Evolutionary conservation across 2,888 invertebrate species (phyloP).

Genomic region (Psylliodes chrysocephalus): DNA sequence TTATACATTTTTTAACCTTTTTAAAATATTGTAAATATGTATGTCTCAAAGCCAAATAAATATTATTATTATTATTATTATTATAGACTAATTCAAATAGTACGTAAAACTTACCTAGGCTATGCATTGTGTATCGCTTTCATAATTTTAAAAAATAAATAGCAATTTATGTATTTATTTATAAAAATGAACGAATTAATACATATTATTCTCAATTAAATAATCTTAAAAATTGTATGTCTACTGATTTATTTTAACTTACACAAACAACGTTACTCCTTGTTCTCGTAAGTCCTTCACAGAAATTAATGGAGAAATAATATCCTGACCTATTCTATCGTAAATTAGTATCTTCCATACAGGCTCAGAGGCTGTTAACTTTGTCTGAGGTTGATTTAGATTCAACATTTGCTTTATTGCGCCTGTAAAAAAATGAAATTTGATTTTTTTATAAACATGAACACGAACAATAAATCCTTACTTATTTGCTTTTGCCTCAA

Average conservation of each 20-base stretch:
- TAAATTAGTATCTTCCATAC: slow-evolving; percentile 97
- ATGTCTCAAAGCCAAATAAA: too few species aligned
- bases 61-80: too few species aligned
- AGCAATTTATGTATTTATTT: too few species aligned
- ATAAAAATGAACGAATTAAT: too few species aligned
- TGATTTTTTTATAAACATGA: slow-evolving; percentile 30
- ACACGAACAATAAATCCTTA: slow-evolving; percentile 59
- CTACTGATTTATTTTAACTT: slow-evolving; percentile 62
- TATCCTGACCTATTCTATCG: slow-evolving; percentile 96
- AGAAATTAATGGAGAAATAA: slow-evolving; percentile 95
- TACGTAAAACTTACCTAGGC: too few species aligned
- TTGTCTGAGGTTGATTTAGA: slow-evolving; percentile 83
- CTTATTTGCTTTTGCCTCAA: slow-evolving; percentile 79
- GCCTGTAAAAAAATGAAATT: slow-evolving; percentile 66
- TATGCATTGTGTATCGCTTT: too few species aligned
- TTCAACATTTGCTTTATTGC: slow-evolving; percentile 96
- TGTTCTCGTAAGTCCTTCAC: slow-evolving; percentile 95
- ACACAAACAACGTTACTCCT: slow-evolving; percentile 98
- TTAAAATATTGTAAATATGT: too few species aligned
- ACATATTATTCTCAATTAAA: too few species aligned
- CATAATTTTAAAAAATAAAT: too few species aligned
- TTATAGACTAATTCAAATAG: too few species aligned
- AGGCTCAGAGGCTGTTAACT: slow-evolving; percentile 83
- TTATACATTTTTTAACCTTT: too few species aligned
- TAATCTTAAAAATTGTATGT: too few species aligned